phyloP scores from a whole-genome alignment of 2,797 vertebrate species.

The Oceanodroma leucorhoa region DNA sequence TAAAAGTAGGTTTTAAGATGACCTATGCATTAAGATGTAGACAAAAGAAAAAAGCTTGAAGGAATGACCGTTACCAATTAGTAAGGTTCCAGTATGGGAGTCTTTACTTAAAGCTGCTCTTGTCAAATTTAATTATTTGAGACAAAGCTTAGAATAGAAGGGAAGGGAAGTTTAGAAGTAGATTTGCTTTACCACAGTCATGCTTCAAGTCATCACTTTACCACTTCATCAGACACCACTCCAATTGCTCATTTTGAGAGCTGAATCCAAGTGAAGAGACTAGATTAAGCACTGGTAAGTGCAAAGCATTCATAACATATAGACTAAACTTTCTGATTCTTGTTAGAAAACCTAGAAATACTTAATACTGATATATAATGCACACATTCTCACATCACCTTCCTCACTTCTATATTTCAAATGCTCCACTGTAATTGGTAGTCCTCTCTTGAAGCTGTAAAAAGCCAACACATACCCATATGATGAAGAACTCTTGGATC shows the following conservation, averaged over 20 bases:
- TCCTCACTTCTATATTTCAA: background rate
- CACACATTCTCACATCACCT: background rate
- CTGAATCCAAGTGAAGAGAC: background rate
- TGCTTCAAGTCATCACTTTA: background rate
- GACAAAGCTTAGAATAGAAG: background rate
- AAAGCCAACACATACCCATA: slow-evolving; percentile 84
- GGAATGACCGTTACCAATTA: background rate
- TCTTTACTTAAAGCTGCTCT: background rate
- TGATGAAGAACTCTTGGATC: slow-evolving; percentile 97
- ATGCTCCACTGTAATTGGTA: background rate
- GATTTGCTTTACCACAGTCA: background rate
- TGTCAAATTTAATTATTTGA: background rate
- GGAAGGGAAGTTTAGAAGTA: background rate
- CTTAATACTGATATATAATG: background rate
- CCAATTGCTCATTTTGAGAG: background rate
- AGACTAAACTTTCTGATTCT: background rate
- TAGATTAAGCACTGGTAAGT: background rate
- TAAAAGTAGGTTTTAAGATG: background rate
- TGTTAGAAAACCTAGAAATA: background rate
- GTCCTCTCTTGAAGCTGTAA: background rate
- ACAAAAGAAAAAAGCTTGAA: background rate
- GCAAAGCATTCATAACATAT: background rate
- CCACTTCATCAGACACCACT: background rate
- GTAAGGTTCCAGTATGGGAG: background rate
- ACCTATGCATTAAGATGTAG: background rate